Conservation (phyloP, 2,888 invertebrate genomes). For the Trissolcus brochymenae region DNA sequence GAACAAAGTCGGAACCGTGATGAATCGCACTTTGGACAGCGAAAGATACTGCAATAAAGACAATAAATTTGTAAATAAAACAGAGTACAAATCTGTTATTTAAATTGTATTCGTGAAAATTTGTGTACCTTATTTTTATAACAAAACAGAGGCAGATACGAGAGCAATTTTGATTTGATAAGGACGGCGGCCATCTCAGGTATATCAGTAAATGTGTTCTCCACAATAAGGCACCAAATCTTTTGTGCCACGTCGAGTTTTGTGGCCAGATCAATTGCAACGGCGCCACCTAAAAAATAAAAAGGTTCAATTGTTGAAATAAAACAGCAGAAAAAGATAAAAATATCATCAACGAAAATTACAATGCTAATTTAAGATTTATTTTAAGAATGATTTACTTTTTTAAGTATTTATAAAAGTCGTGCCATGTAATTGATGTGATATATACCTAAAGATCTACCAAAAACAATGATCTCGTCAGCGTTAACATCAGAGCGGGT, state of each 20-base stretch:
- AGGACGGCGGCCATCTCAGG: conserved; percentile 93
- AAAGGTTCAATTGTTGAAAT: no score
- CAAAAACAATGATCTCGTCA: conserved; percentile 91
- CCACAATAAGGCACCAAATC: conserved; percentile 91
- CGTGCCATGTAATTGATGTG: no score
- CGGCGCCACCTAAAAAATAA: conserved; percentile 85
- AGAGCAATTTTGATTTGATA: conserved; percentile 84
- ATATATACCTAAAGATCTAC: conserved; percentile 86
- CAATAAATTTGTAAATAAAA: neutral
- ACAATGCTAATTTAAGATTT: neutral
- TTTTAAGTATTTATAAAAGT: neutral
- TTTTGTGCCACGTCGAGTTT: conserved; percentile 85
- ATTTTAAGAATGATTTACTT: neutral
- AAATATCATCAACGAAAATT: neutral
- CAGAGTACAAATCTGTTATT: no score
- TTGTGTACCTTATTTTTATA: conserved; percentile 92
- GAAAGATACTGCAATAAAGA: conserved; percentile 81
- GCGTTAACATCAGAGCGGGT: conserved; percentile 90
- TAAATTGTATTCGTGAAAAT: neutral
- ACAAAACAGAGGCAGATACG: conserved; percentile 87
- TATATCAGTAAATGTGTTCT: conserved; percentile 97
- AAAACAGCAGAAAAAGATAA: neutral
- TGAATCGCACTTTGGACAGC: conserved; percentile 83
- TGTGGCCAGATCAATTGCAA: conserved; percentile 91
- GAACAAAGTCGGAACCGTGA: conserved; percentile 88